A percentile compares a stretch with the other conserved stretches of the same genome.
Evolutionary conservation across 92 coral and sea anemone species (phyloP).

Genomic region (Desmophyllum pertusum): DNA sequence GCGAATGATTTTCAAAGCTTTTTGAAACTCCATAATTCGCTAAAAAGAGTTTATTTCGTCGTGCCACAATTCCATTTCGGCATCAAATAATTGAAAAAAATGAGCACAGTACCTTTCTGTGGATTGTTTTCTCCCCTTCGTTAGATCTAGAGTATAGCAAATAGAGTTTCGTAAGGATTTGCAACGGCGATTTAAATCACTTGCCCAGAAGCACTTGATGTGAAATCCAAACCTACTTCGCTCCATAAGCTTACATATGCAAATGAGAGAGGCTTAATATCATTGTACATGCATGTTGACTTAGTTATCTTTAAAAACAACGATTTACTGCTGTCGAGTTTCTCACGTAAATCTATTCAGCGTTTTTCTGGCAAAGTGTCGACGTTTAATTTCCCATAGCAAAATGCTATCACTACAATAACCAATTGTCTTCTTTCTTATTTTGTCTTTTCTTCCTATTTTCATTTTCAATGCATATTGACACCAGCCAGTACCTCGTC

Average conservation of each 20-base stretch:
- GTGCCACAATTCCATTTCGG: neutral
- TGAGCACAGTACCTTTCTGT: neutral
- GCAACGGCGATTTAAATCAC: neutral
- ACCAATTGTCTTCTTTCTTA: neutral
- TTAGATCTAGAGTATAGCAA: neutral
- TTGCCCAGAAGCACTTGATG: slow-evolving; percentile 10
- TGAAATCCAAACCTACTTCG: slow-evolving; percentile 27
- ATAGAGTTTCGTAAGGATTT: neutral
- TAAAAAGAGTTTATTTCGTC: neutral
- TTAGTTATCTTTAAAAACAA: slow-evolving; percentile 27
- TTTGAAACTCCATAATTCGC: neutral
- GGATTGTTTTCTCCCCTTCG: neutral
- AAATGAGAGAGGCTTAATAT: slow-evolving; percentile 32
- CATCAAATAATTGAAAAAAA: neutral
- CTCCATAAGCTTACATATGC: slow-evolving; percentile 34
- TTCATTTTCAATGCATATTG: neutral
- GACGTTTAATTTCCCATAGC: neutral
- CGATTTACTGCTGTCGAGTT: slow-evolving; percentile 5
- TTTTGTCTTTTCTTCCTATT: neutral
- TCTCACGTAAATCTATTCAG: slow-evolving; percentile 8
- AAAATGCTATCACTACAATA: neutral
- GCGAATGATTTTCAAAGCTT: neutral
- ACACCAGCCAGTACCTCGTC: neutral
- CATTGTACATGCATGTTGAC: slow-evolving; percentile 32
- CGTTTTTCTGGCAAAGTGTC: neutral